Evolutionary conservation across 2,797 vertebrate species (phyloP), one percentile per base, ranked within the genome.

Genomic region (Ctenosaura bakeri): DNA sequence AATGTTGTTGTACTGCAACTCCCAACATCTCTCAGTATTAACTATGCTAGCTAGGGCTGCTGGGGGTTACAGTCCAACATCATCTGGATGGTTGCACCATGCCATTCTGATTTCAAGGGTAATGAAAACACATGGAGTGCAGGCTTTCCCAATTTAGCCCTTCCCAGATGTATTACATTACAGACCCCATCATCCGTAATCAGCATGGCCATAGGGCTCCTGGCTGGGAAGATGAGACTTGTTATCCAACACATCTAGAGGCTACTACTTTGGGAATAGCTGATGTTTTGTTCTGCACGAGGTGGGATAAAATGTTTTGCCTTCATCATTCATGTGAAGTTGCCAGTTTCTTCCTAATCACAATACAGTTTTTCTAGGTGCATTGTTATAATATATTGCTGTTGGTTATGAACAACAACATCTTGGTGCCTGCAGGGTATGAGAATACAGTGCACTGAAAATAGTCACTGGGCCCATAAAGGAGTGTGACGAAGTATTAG

Each of bases 291-390:
- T 32, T 29, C 29, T 69, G 32, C 66, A 56, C 0, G 0, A 42
- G 88, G 85, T 85, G 62, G 91, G 16, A 82, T 90, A 14, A 95
- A 83, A 50, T 87, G 87, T 79, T 91, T 1, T 1, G 83, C 0
- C 81, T 89, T 91, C 24, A 20, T 90, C 91, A 76, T 32, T 64
- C 38, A 62, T 59, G 85, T 84, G 85, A 93, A 82, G 84, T 69
- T 86, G 85, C 83, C 1, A 0, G 20, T 12, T 66, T 89, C 62
- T 74, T 62, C 86, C 83, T 62, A 91, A 76, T 87, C 78, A 64
- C 74, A 91, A 77, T 86, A 83, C 13, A 24, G 38, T 79, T 62
- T 59, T 71, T 73, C 35, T 77, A 50, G 74, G 29, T 9, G 91
- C 83, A 92, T 89, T 73, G 16, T 7, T 88, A 35, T 88, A 88